phyloP scores from a whole-genome alignment of 2,113 vertebrate genomes.

The Atractosteus spatula region DNA sequence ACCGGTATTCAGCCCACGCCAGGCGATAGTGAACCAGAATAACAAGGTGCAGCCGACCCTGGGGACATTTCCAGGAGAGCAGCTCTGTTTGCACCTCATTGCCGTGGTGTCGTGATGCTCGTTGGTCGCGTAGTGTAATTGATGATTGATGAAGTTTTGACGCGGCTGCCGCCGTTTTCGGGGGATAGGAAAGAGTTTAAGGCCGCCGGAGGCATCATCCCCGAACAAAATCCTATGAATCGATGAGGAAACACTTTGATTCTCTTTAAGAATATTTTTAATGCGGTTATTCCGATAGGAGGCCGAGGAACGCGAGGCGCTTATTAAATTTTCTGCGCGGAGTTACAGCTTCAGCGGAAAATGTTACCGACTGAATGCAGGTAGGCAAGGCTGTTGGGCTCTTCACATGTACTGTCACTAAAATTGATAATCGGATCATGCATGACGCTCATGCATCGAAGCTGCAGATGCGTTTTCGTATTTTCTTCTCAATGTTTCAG shows the following conservation, averaged over 20 bases:
- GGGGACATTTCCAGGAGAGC: background rate
- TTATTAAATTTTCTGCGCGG: background rate
- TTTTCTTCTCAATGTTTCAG: too few species aligned
- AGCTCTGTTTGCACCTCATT: background rate
- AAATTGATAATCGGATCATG: too few species aligned
- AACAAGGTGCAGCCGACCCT: background rate
- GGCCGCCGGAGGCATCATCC: background rate
- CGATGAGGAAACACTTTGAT: background rate
- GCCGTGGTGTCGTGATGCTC: background rate
- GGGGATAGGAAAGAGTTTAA: background rate
- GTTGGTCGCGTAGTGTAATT: background rate
- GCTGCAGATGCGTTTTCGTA: too few species aligned
- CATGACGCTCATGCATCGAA: too few species aligned
- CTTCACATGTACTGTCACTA: too few species aligned
- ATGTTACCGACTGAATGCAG: conserved; percentile 11
- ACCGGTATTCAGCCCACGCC: too few species aligned
- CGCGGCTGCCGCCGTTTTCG: background rate
- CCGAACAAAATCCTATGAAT: background rate
- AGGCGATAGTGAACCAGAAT: background rate
- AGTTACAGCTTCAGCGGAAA: background rate
- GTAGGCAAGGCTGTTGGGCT: background rate
- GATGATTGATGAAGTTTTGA: conserved; percentile 2
- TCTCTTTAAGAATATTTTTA: background rate
- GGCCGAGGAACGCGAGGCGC: too few species aligned
- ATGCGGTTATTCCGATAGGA: too few species aligned